Conservation (phyloP, 2,888 invertebrate genomes). For the Dolichopus griseipennis region DNA sequence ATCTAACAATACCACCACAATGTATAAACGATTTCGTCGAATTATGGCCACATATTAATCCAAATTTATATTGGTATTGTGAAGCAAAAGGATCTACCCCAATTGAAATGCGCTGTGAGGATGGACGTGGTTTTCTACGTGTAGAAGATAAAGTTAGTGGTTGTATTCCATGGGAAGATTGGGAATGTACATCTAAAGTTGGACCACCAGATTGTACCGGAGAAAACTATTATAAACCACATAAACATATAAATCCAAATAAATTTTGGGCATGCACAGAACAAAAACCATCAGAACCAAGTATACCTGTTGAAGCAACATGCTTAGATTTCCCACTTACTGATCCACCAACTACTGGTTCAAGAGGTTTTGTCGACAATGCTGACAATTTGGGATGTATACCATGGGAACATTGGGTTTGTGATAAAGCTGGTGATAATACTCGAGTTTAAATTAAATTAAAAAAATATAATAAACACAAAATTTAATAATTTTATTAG, state of each 20-base stretch:
- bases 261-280: constrained; percentile 2
- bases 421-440: not conserved
- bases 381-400: not conserved
- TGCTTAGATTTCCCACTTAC: not conserved
- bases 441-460: not conserved
- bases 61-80: constrained; percentile 8
- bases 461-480: too few species aligned
- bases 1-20: not conserved
- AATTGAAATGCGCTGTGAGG: not conserved
- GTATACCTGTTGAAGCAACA: not conserved
- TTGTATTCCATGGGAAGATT: not conserved
- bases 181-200: not conserved
- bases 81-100: not conserved
- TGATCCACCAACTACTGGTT: not conserved
- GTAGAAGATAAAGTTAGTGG: not conserved
- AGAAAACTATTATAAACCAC: not conserved
- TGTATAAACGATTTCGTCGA: not conserved
- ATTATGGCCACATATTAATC: constrained; percentile 7
- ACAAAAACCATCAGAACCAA: not conserved
- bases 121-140: not conserved
- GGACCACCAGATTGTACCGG: not conserved
- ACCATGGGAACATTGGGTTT: not conserved
- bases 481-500: too few species aligned
- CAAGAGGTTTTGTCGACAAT: not conserved
- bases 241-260: not conserved